Base-by-base conservation (phyloP, 2,113 vertebrate genomes). In the Myanophis thanlyinensis region DNA sequence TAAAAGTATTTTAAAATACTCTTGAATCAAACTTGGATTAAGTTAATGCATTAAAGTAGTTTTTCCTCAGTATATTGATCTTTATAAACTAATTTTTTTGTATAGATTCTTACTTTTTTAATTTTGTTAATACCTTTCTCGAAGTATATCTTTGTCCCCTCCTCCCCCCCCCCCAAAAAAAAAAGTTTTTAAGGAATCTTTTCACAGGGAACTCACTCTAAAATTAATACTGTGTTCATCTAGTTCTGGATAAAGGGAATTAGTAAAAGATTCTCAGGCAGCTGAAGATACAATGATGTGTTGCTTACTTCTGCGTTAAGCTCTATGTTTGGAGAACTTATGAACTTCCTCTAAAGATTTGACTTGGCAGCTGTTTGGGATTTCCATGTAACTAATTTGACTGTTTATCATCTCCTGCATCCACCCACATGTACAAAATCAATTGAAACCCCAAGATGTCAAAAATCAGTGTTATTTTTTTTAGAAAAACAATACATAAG, bases 301-400 rank as follows among this genome's bases (percentile, higher is more conserved):
- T 5, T 47, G 53, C 47, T 91, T 48, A 86, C 46, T 89, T 54
- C 85, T 89, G 27, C 53, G 6, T 93, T 93, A 91, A 91, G 47
- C 53, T 53, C 73, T 52, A 18, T 91, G 90, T 93, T 93, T 91
- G 73, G 86, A 59, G 51, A 84, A 8, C 93, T 94, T 80, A 25
- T 52, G 3, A 89, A 94, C 53, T 90, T 0, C 0, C 80, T 89
- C 87, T 86, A 30, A 20, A 94, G 85, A 92, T 94, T 97, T 94
- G 91, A 49, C 95, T 96, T 95, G 91, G 95, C 94, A 95, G 6
- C 0, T 93, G 47, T 67, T 27, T 90, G 85, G 3, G 25, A 94
- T 95, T 91, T 95, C 56, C 52, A 15, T 94, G 53, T 94, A 91
- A 90, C 90, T 89, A 2, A 0, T 94, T 95, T 80, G 90, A 1